Base-by-base conservation (phyloP, 2,797 vertebrate genomes). In the Hapalemur alaotrensis region DNA sequence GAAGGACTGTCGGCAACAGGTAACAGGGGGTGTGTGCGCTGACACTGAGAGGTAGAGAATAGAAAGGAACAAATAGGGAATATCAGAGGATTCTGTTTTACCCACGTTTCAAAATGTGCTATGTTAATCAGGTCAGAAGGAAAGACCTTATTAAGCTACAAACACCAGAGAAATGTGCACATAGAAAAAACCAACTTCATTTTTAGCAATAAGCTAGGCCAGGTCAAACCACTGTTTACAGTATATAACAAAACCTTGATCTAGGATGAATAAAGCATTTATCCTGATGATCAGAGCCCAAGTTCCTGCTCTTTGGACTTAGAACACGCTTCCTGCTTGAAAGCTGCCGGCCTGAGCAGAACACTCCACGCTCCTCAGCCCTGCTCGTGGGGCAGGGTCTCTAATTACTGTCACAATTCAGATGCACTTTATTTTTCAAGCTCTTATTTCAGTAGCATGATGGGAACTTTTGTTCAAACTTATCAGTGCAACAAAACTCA, bases 281-380 rank as follows among this genome's bases (percentile, higher is more conserved):
- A 1, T 65, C 38, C 76, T 89, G 54, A 4, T 4, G 38, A 32
- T 17, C 35, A 70, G 23, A 30, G 30, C 46, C 52, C 22, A 4
- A 0, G 23, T 30, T 38, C 50, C 54, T 43, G 70, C 41, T 41
- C 54, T 4, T 17, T 5, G 25, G 63, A 32, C 15, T 15, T 0
- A 15, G 12, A 61, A 30, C 0, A 0, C 13, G 0, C 41, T 23
- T 23, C 28, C 23, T 46, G 25, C 69, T 50, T n/a, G 59, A 38
- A 69, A 54, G 41, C 30, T 2, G 1, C 23, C 0, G 4, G 4
- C 5, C 0, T 0, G 4, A 0, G 17, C 3, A 32, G 28, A 5
- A 5, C 17, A 1, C 23, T 22, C 20, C 0, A 0, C 22, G 35
- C 13, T 14, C 82, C 63, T 67, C 3, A 1, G 59, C 5, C 12